Conservation (phyloP, 2,888 invertebrate species). For the Julus scandinavius region DNA sequence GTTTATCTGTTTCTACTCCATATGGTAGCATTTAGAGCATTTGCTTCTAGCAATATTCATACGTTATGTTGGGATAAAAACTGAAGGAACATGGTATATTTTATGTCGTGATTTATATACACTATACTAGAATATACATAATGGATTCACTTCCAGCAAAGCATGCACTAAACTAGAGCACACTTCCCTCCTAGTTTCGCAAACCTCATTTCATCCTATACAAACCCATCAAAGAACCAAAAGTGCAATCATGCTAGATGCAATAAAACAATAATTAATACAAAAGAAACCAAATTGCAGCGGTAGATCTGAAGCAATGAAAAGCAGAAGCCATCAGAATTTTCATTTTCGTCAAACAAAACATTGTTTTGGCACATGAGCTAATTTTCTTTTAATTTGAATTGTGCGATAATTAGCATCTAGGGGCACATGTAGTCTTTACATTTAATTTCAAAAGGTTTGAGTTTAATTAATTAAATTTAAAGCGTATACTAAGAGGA, state of each 20-base stretch:
- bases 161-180: not conserved
- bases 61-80: too few species aligned
- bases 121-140: not conserved
- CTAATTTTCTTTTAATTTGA: not conserved
- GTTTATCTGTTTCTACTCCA: too few species aligned
- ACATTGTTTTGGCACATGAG: not conserved
- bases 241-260: not conserved
- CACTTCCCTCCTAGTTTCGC: not conserved
- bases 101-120: not conserved
- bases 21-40: too few species aligned
- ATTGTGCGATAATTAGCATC: not conserved
- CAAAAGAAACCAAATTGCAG: not conserved
- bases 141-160: not conserved
- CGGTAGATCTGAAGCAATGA: not conserved
- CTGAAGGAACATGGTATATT: too few species aligned
- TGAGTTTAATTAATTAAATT: not conserved
- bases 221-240: not conserved
- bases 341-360: not conserved
- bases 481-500: too few species aligned
- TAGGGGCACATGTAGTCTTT: not conserved
- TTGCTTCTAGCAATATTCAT: too few species aligned
- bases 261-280: not conserved
- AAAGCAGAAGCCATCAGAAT: slow-evolving; percentile 11
- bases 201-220: not conserved
- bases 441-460: not conserved